Evolutionary conservation across 2,797 vertebrate species (phyloP), one percentile per base, ranked within the genome.

Genomic region (Bryconaethiops microstoma): DNA sequence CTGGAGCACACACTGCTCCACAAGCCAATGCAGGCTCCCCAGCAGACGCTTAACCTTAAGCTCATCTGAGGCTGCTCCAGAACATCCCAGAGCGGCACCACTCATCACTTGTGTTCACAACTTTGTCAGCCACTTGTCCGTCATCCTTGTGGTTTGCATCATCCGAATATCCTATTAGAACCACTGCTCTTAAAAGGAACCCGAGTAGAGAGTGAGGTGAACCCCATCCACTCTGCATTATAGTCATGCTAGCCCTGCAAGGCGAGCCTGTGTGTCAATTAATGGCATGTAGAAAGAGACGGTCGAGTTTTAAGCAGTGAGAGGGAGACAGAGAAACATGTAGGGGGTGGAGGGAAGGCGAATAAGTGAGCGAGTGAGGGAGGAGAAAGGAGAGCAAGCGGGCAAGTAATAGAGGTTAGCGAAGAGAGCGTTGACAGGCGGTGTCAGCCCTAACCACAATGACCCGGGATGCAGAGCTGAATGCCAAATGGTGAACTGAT

Each of bases 401-500:
- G 92, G 91, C 87, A 85, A 87, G 89, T 93, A 93, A 94, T 93
- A 88, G 90, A 90, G 92, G 94, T 92, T 92, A 93, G 92, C 89
- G 90, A 93, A 91, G 90, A 90, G 86, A 91, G 90, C 92, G 92
- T 93, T 92, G 92, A 92, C 92, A 92, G 92, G 92, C 91, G 89
- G 90, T 91, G 91, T 92, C 92, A 92, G 92, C 89, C 90, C 90
- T 91, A 92, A 92, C 93, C 91, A 94, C 88, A 67, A 89, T 92
- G 92, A 94, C 93, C 94, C 85, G 77, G 21, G 72, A 78, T 88
- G 86, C 86, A 77, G 74, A 80, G 25, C 89, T 85, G 92, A 90
- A 91, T 91, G 89, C 91, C 87, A 89, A 93, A 93, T 92, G 40
- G 64, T 86, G 90, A 48, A 88, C 89, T 90, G 89, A 84, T 87